These are phyloP conservation scores for Dioctria rufipes DNA, from an alignment of 2,888 invertebrate genomes.

Conservation along the genomic window DNA sequence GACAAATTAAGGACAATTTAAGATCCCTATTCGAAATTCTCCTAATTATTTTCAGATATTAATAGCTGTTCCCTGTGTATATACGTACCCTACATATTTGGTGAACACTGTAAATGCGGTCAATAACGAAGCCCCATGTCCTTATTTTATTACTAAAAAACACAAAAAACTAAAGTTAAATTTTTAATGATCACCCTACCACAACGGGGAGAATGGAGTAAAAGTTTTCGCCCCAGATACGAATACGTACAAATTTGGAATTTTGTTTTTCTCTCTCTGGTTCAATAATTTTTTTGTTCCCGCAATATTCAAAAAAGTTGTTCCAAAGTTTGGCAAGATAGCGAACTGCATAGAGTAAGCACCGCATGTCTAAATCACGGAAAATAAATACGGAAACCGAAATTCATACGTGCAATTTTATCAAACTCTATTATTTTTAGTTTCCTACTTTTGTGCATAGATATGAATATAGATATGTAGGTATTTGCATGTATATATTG, in stretches of 20 bases:
- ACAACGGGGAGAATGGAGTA: background rate
- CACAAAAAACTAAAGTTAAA: background rate
- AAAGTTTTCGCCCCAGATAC: background rate
- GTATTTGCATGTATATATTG: background rate
- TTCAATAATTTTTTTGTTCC: background rate
- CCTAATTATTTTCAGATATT: background rate
- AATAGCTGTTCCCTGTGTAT: background rate
- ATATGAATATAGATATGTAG: too few relatives aligned
- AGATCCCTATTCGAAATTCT: too few relatives aligned
- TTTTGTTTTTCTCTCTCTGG: background rate
- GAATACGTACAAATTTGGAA: background rate
- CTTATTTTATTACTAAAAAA: background rate
- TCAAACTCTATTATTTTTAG: background rate
- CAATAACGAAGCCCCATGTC: too few relatives aligned
- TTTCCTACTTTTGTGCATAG: background rate
- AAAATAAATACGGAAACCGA: background rate
- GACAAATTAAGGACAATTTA: background rate
- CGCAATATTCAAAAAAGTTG: background rate
- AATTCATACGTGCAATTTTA: slow-evolving; percentile 22
- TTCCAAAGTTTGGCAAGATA: slow-evolving; percentile 20
- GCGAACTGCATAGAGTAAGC: background rate
- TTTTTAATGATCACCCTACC: background rate
- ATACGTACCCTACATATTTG: too few relatives aligned
- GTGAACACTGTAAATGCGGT: too few relatives aligned
- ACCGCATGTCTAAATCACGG: background rate